Conservation (phyloP, 1,140 invertebrate species). For the Homarus americanus region DNA sequence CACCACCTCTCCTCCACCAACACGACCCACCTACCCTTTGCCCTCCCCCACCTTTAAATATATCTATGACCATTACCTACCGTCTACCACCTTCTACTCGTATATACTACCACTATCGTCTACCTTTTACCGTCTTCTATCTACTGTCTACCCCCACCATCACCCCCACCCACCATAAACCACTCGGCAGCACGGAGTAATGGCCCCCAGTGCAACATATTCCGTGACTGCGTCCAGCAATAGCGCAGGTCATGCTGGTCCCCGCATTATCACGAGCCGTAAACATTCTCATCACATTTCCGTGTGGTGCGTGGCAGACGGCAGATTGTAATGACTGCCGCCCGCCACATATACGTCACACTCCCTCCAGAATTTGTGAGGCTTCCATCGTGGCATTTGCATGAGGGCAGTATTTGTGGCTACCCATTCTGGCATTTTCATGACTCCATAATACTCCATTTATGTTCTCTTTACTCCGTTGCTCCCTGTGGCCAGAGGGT, state of each 20-base stretch:
- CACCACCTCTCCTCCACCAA: neutral
- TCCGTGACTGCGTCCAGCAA: neutral
- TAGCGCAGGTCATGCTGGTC: neutral
- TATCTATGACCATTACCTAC: too few species aligned
- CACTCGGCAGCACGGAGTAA: neutral
- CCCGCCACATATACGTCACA: slow-evolving; percentile 2
- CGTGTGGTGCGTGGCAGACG: neutral
- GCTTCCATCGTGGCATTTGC: neutral
- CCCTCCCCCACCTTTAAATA: too few species aligned
- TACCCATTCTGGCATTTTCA: neutral
- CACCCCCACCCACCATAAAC: neutral
- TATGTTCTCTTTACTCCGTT: neutral
- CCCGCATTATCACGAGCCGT: neutral
- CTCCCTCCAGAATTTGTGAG: neutral
- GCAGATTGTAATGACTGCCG: slow-evolving; percentile 1
- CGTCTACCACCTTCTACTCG: too few species aligned
- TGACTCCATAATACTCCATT: too few species aligned
- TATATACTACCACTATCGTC: too few species aligned
- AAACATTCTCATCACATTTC: slow-evolving; percentile 42
- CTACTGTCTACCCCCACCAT: neutral
- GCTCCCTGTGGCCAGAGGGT: too few species aligned
- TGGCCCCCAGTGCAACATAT: neutral
- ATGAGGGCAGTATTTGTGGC: neutral
- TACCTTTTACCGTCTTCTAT: too few species aligned
- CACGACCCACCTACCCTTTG: too few species aligned